A percentile compares a stretch with the other conserved stretches of the same genome.
These are phyloP conservation scores for Cranoglanis bouderius DNA, from an alignment of 2,113 vertebrate genomes.

Conservation along the genomic window DNA sequence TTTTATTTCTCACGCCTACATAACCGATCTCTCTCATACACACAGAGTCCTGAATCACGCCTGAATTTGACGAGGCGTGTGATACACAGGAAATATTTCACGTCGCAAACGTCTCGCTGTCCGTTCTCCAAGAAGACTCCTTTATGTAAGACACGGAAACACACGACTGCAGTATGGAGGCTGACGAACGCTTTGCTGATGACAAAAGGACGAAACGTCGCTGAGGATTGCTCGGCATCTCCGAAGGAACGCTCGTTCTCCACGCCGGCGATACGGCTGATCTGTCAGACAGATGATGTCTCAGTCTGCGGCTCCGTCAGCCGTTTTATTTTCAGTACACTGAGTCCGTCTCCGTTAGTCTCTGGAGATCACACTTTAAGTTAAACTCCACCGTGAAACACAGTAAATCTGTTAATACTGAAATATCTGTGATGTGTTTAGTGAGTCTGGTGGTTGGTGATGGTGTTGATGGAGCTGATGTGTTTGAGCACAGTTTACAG, in stretches of 20 bases:
- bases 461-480: too few species aligned
- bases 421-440: not conserved
- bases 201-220: constrained; percentile 23
- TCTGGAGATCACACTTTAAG: constrained; percentile 3
- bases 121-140: too few species aligned
- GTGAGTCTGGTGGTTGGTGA: too few species aligned
- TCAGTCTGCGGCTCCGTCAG: not conserved
- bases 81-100: not conserved
- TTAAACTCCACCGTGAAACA: not conserved
- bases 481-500: too few species aligned
- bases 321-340: not conserved
- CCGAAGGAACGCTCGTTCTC: constrained; percentile 17
- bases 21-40: too few species aligned
- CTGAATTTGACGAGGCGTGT: too few species aligned
- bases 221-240: not conserved
- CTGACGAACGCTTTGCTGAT: constrained; percentile 37
- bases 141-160: not conserved
- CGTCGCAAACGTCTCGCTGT: not conserved
- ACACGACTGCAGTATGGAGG: constrained; percentile 17
- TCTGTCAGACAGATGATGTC: constrained; percentile 36
- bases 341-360: not conserved
- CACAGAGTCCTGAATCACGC: too few species aligned
- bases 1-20: too few species aligned
- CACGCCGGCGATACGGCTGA: not conserved
- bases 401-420: not conserved